Base-by-base conservation (phyloP, 92 coral and sea anemone species). In the Umimayanthus chanpuru region DNA sequence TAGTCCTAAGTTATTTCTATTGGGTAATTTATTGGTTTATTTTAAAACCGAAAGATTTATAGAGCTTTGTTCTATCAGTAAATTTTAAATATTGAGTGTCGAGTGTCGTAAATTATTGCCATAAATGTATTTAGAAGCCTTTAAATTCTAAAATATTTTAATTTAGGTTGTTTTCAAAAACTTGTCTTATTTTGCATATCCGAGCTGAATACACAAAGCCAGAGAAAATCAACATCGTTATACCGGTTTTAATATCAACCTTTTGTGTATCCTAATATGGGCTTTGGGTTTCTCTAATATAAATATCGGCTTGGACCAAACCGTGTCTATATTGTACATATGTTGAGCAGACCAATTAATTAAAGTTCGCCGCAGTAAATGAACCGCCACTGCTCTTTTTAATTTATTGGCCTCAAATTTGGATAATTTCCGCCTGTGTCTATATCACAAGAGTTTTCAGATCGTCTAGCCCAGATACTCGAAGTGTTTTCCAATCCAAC, bases 201-300 rank as follows among this genome's bases (percentile, higher is more conserved):
- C 15, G 26, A 61, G n/a, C 68, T 83, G 66, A 70, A 30, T 70
- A 41, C 67, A 44, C 50, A 11, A 47, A 47, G 50, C 3, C 29
- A 40, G 29, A 23, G 85, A 16, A 32, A 23, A 32, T 9, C 21
- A 73, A 73, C 26, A 73, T 73, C 40, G 18, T 56, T 56, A 20
- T 53, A 53, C 61, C 14, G 10, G 61, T 12, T 56, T 56, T 56
- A 73, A 73, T 21, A 73, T 39, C 39, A 40, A 21, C 47, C 18
- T 39, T 73, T 39, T 75, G 41, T 11, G 79, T 75, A 39, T 39
- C 79, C 79, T 75, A 3, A 30, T 39, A 75, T 75, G 79, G 79
- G n/a, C 68, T 61, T 20, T 21, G n/a, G 66, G 68, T 20, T 61
- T 61, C 26, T 61, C 26, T 61, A 2, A 21, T 56, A 20, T 20